Evolutionary conservation across 2,888 invertebrate species (phyloP).

Genomic region (Deroplatys truncata): DNA sequence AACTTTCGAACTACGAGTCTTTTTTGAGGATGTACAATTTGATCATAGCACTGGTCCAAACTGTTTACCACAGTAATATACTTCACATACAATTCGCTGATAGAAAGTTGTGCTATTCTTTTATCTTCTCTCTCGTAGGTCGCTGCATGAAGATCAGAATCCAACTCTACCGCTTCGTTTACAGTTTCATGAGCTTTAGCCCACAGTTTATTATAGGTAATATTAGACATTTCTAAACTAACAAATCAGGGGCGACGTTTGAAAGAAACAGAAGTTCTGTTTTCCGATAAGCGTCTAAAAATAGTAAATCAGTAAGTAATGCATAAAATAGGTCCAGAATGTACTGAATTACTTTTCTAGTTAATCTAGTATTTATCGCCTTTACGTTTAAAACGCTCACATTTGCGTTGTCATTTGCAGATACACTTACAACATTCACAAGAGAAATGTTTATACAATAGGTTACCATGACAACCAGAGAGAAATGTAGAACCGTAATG

Average conservation of each 20-base stretch:
- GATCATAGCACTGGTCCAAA: slow-evolving; percentile 80
- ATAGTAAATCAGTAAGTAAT: no score
- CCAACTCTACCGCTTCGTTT: slow-evolving; percentile 57
- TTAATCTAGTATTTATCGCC: no score
- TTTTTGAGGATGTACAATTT: slow-evolving; percentile 91
- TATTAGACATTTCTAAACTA: slow-evolving; percentile 61
- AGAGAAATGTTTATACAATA: no score
- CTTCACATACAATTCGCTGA: slow-evolving; percentile 65
- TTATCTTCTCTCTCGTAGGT: slow-evolving; percentile 46
- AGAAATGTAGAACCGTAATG: no score
- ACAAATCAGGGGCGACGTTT: not conserved
- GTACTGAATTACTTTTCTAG: no score
- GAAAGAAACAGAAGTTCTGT: not conserved
- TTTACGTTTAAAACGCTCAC: no score
- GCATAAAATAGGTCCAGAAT: no score
- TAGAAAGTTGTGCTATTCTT: slow-evolving; percentile 30
- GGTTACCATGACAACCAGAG: no score
- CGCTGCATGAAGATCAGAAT: slow-evolving; percentile 53
- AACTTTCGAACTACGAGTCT: slow-evolving; percentile 69
- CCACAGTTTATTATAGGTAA: slow-evolving; percentile 67
- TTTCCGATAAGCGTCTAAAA: no score
- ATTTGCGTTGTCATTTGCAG: no score
- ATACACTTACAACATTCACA: no score
- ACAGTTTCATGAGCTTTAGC: slow-evolving; percentile 54
- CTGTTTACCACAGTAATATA: slow-evolving; percentile 74